These are phyloP conservation scores for Teinopalpus imperialis DNA, from an alignment of 2,888 invertebrate species.

Conservation along the genomic window DNA sequence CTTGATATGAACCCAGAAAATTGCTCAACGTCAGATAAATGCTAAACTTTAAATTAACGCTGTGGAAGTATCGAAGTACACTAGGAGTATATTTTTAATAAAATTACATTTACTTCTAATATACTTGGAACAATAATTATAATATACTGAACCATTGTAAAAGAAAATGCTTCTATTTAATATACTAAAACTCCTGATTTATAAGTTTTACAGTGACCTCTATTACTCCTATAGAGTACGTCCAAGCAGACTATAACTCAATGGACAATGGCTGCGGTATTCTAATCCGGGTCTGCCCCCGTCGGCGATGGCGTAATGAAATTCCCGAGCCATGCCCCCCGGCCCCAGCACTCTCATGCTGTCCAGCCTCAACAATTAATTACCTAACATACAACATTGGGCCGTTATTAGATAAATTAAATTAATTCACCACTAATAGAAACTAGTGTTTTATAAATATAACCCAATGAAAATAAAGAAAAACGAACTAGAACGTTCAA, in stretches of 20 bases:
- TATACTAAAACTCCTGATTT: conserved; percentile 27
- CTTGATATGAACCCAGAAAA: no score
- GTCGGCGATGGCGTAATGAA: conserved; percentile 61
- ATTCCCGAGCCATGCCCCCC: conserved; percentile 53
- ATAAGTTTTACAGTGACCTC: conserved; percentile 29
- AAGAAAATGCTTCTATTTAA: no score
- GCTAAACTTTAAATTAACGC: no score
- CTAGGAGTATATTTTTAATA: no score
- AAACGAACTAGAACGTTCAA: no score
- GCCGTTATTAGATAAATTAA: conserved; percentile 17
- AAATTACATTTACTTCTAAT: no score
- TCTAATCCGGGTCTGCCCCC: conserved; percentile 55
- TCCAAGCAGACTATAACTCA: conserved; percentile 58
- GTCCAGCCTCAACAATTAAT: conserved; percentile 41
- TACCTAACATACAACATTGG: conserved; percentile 26
- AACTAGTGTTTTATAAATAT: no score
- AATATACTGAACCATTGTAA: no score
- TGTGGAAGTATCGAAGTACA: no score
- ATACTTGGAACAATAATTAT: no score
- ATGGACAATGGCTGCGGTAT: conserved; percentile 63
- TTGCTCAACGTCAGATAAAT: no score
- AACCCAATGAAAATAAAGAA: no score
- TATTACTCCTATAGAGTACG: conserved; percentile 42
- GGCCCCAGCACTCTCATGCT: conserved; percentile 39
- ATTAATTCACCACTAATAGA: conserved; percentile 11